A percentile compares a stretch with the other conserved stretches of the same genome.
Evolutionary conservation across 2,888 invertebrate genomes (phyloP).

Genomic region (Cerastoderma edule): DNA sequence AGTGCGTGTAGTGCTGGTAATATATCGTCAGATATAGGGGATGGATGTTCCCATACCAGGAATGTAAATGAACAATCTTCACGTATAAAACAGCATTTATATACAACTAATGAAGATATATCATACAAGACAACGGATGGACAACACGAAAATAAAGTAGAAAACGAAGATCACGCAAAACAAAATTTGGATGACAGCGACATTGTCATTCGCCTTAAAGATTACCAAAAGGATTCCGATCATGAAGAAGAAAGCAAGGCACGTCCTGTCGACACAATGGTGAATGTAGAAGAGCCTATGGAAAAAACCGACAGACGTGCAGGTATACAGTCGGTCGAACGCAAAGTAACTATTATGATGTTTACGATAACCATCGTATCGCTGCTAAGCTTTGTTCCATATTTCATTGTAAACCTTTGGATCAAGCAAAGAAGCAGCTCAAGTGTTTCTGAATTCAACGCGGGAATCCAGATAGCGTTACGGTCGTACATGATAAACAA

Average conservation of each 20-base stretch:
- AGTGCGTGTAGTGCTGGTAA: too few species aligned
- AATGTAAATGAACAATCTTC: too few species aligned
- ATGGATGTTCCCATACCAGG: too few species aligned
- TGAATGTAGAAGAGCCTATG: too few species aligned
- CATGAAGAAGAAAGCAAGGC: not conserved
- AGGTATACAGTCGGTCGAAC: too few species aligned
- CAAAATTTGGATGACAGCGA: not conserved
- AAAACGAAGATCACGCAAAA: too few species aligned
- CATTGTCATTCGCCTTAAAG: not conserved
- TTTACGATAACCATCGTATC: constrained; percentile 17
- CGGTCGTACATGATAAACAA: constrained; percentile 35
- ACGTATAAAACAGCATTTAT: too few species aligned
- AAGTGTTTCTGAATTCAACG: constrained; percentile 14
- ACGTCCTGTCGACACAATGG: not conserved
- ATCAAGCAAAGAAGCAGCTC: not conserved
- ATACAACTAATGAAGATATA: too few species aligned
- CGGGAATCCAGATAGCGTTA: constrained; percentile 31
- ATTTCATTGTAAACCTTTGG: constrained; percentile 25
- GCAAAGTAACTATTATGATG: constrained; percentile 28
- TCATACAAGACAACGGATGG: too few species aligned
- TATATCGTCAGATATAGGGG: too few species aligned
- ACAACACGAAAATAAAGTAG: too few species aligned
- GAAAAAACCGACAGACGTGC: too few species aligned
- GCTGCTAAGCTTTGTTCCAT: constrained; percentile 28
- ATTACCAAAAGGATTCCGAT: not conserved